phyloP scores from a whole-genome alignment of 2,797 vertebrate species.

The Steatocranus sp. region DNA sequence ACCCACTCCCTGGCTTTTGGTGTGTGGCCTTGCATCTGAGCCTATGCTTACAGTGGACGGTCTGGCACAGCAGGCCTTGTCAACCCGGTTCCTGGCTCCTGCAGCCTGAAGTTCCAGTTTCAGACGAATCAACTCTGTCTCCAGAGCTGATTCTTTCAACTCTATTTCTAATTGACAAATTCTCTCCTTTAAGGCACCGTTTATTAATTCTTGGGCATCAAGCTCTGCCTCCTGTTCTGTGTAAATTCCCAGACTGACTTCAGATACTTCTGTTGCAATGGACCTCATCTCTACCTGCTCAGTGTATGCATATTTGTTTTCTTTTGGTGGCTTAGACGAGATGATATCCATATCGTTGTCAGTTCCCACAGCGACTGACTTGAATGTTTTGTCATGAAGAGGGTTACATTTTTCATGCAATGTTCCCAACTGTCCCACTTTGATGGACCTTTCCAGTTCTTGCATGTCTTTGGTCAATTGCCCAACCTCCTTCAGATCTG shows the following conservation, averaged over 20 bases:
- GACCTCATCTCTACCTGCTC: conserved; percentile 69
- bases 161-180: conserved; percentile 87
- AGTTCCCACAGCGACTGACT: conserved; percentile 70
- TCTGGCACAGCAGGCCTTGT: conserved; percentile 78
- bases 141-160: conserved; percentile 87
- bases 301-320: conserved; percentile 67
- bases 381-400: conserved; percentile 45
- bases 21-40: conserved; percentile 74
- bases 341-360: conserved; percentile 65
- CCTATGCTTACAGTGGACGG: conserved; percentile 71
- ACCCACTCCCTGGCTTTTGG: conserved; percentile 80
- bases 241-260: conserved; percentile 81
- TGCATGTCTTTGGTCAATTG: conserved; percentile 86
- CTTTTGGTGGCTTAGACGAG: conserved; percentile 32
- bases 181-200: conserved; percentile 84
- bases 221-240: conserved; percentile 81
- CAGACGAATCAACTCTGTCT: conserved; percentile 88
- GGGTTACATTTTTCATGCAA: conserved; percentile 21
- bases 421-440: conserved; percentile 71
- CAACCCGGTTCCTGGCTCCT: conserved; percentile 81
- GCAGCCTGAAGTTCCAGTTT: conserved; percentile 89
- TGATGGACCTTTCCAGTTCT: conserved; percentile 83
- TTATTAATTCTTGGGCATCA: conserved; percentile 86
- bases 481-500: conserved; percentile 80
- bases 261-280: conserved; percentile 78